phyloP scores from a whole-genome alignment of 2,888 invertebrate genomes.

The Bombylius discolor region DNA sequence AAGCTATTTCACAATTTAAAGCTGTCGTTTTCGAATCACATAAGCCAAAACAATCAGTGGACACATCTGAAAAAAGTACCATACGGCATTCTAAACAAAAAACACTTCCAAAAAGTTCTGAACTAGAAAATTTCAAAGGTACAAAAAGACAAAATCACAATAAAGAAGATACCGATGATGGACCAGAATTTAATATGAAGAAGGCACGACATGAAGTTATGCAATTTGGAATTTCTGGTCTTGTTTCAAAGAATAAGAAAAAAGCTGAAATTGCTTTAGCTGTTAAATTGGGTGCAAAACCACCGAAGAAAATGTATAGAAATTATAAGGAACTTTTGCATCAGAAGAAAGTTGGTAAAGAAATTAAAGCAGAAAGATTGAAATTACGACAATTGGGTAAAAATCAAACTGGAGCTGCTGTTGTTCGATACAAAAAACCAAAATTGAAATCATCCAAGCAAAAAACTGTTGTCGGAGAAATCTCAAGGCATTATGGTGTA shows the following conservation, averaged over 20 bases:
- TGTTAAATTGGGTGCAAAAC: constrained; percentile 72
- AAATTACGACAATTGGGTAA: constrained; percentile 44
- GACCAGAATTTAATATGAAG: constrained; percentile 53
- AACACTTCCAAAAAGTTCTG: not conserved
- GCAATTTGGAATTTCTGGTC: constrained; percentile 70
- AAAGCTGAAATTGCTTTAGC: constrained; percentile 67
- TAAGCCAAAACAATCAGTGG: constrained; percentile 2
- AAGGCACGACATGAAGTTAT: constrained; percentile 67
- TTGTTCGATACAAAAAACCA: constrained; percentile 33
- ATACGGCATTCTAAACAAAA: not conserved
- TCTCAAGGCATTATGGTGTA: constrained; percentile 31
- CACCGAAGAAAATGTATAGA: constrained; percentile 50
- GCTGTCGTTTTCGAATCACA: constrained; percentile 28
- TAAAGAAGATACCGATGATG: not conserved
- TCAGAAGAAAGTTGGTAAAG: constrained; percentile 45
- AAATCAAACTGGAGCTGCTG: constrained; percentile 44
- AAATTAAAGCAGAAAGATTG: constrained; percentile 37
- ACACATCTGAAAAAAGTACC: too few species aligned
- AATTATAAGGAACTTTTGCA: constrained; percentile 62
- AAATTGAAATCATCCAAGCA: constrained; percentile 21
- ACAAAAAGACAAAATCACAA: not conserved
- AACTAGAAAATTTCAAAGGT: not conserved
- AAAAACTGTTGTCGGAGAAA: constrained; percentile 37
- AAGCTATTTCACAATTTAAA: constrained; percentile 19
- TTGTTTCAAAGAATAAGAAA: constrained; percentile 54